A percentile compares a stretch with the other conserved stretches of the same genome.
Conservation (phyloP, 2,113 vertebrate genomes). For the Xyliphius kryptos region DNA sequence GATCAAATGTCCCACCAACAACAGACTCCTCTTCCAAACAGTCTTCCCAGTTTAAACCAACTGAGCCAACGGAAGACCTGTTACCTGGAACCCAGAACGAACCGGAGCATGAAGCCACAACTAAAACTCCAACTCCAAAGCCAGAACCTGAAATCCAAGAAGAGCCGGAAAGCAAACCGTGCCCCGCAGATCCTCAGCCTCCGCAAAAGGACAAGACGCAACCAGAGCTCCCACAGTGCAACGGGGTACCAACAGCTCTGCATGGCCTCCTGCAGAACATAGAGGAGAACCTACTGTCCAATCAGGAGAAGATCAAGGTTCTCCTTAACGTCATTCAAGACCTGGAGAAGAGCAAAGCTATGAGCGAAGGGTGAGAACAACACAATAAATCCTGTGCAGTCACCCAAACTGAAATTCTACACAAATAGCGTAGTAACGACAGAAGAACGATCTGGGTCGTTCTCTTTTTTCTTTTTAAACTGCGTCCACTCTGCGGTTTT, state of each 20-base stretch:
- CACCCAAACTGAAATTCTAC: too few species aligned
- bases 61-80: constrained; percentile 24
- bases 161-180: constrained; percentile 7
- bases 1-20: constrained; percentile 39
- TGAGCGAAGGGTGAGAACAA: constrained; percentile 85
- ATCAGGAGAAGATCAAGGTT: constrained; percentile 98
- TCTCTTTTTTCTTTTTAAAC: too few species aligned
- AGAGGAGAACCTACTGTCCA: constrained; percentile 88
- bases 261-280: constrained; percentile 82
- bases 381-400: background rate
- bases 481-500: too few species aligned
- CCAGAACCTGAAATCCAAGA: too few species aligned
- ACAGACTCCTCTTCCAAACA: constrained; percentile 41
- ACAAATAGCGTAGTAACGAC: too few species aligned
- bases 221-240: constrained; percentile 60
- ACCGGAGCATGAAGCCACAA: constrained; percentile 43
- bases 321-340: constrained; percentile 98
- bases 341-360: constrained; percentile 91
- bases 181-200: constrained; percentile 5
- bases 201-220: background rate
- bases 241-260: constrained; percentile 67
- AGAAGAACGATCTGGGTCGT: too few species aligned
- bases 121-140: constrained; percentile 15
- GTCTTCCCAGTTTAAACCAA: constrained; percentile 21
- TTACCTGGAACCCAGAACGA: constrained; percentile 37